phyloP scores from a whole-genome alignment of 2,888 invertebrate genomes.

The Synergus umbraculus region DNA sequence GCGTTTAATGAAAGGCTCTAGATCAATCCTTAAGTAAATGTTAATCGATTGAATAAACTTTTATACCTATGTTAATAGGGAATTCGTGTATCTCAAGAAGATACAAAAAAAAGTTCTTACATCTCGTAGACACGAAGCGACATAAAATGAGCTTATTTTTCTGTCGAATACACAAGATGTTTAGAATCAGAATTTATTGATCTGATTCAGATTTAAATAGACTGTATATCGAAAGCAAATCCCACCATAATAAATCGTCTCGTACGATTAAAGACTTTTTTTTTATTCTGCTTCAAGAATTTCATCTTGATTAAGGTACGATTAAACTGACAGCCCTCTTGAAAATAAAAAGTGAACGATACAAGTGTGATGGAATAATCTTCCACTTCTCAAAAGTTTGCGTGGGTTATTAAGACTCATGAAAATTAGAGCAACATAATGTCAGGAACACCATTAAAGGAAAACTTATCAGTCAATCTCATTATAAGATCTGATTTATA shows the following conservation, averaged over 20 bases:
- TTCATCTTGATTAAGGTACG: not conserved
- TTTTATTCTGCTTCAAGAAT: not conserved
- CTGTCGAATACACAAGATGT: too few species aligned
- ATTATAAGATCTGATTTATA: not conserved
- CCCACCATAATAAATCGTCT: not conserved
- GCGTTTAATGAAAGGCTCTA: not conserved
- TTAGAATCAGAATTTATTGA: not conserved
- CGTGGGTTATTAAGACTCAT: not conserved
- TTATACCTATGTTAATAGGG: not conserved
- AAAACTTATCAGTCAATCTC: not conserved
- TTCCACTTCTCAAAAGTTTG: not conserved
- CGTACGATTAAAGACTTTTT: not conserved
- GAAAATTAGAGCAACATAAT: not conserved
- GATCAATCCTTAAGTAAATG: not conserved
- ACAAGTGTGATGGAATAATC: not conserved
- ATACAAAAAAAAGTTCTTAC: not conserved
- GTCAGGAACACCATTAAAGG: not conserved
- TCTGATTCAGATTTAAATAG: not conserved
- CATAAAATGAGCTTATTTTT: too few species aligned
- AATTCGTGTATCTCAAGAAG: not conserved
- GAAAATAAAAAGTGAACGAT: not conserved
- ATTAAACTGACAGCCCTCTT: conserved; percentile 7
- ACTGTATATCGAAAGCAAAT: not conserved
- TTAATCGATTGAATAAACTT: not conserved
- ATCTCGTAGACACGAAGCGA: too few species aligned